These are phyloP conservation scores for Ooceraea biroi DNA, from an alignment of 1,140 invertebrate species.

Conservation along the genomic window DNA sequence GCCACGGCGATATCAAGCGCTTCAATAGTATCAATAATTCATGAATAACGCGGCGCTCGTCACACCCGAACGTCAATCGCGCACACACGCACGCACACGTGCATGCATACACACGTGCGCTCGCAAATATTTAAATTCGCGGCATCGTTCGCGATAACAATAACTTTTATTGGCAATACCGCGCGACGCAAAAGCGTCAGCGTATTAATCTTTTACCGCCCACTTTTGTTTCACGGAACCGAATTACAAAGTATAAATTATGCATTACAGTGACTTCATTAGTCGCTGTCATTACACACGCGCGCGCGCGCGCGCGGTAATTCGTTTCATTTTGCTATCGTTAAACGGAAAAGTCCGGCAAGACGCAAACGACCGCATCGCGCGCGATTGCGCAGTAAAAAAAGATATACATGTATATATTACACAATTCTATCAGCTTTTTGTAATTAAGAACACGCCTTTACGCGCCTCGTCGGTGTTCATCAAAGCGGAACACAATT, in stretches of 20 bases:
- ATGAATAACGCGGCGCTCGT: constrained; percentile 65
- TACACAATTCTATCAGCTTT: constrained; percentile 26
- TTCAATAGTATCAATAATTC: constrained; percentile 69
- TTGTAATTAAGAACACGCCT: constrained; percentile 52
- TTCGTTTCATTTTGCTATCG: constrained; percentile 1
- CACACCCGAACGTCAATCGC: constrained; percentile 51
- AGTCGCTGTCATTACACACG: not conserved
- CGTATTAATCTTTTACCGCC: constrained; percentile 54
- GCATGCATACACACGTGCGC: not conserved
- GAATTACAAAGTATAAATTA: constrained; percentile 45
- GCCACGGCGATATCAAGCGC: constrained; percentile 42
- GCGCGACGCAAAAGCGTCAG: constrained; percentile 51
- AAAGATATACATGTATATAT: not conserved
- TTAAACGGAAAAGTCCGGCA: not conserved
- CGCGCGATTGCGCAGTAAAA: not conserved
- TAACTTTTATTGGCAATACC: constrained; percentile 56
- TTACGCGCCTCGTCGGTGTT: constrained; percentile 42
- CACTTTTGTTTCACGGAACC: constrained; percentile 7
- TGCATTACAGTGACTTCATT: constrained; percentile 26
- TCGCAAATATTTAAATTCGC: constrained; percentile 58
- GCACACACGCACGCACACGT: not conserved
- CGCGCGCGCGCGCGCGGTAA: not conserved
- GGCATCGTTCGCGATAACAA: constrained; percentile 53
- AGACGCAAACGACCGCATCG: not conserved
- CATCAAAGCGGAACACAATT: constrained; percentile 53